Evolutionary conservation across 2,888 invertebrate genomes (phyloP).

Genomic region (Barypeithes pellucidus): DNA sequence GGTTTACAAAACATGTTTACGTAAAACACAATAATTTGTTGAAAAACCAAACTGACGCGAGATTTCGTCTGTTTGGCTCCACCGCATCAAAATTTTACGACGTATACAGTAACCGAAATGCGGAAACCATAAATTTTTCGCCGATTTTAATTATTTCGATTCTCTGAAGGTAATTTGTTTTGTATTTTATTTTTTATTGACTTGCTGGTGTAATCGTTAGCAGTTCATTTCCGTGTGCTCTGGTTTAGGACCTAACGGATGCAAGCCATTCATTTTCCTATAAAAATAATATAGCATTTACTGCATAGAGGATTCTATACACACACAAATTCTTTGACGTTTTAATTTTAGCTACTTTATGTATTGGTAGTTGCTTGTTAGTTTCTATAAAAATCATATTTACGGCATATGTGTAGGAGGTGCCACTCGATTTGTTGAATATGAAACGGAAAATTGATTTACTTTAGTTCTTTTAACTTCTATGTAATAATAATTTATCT

Average conservation of each 20-base stretch:
- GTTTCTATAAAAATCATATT: neutral
- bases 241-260: conserved; percentile 24
- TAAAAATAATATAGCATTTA: conserved; percentile 13
- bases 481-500: too few relatives aligned
- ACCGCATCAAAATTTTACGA: too few relatives aligned
- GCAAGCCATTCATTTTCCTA: conserved; percentile 40
- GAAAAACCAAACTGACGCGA: too few relatives aligned
- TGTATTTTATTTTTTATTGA: conserved; percentile 11
- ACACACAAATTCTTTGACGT: conserved; percentile 9
- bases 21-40: too few relatives aligned
- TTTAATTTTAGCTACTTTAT: conserved; percentile 21
- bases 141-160: conserved; percentile 30
- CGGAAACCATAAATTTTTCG: conserved; percentile 39
- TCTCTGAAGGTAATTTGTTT: neutral
- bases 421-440: neutral
- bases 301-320: neutral
- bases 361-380: neutral
- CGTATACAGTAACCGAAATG: neutral
- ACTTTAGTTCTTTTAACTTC: too few relatives aligned
- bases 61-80: too few relatives aligned
- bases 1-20: too few relatives aligned
- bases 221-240: conserved; percentile 17
- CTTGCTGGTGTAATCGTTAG: conserved; percentile 11
- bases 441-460: too few relatives aligned
- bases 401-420: neutral